Evolutionary conservation across 2,888 invertebrate species (phyloP).

Genomic region (Clistopyga incitator): DNA sequence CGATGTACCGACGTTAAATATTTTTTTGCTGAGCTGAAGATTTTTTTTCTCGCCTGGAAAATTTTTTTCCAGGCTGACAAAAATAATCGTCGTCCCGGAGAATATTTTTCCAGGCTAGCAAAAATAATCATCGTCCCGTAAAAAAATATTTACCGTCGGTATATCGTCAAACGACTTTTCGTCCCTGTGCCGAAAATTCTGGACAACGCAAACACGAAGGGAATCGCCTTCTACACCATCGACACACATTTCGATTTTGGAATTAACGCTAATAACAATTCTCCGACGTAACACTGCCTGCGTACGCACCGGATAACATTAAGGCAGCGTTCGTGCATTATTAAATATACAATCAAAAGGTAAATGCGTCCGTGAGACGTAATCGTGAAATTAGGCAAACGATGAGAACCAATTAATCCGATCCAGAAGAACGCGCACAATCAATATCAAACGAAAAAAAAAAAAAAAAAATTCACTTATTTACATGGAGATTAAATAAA

Average conservation of each 20-base stretch:
- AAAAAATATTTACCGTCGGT: too few relatives aligned
- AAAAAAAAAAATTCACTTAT: too few relatives aligned
- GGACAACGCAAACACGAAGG: conserved; percentile 27
- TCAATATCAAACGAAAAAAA: conserved; percentile 11
- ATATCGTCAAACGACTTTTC: too few relatives aligned
- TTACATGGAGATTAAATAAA: background rate
- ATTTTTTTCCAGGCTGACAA: too few relatives aligned
- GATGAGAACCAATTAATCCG: conserved; percentile 58
- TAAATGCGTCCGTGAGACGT: background rate
- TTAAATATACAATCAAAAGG: background rate
- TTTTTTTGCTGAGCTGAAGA: too few relatives aligned
- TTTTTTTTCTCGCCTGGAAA: too few relatives aligned
- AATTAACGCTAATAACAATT: conserved; percentile 4
- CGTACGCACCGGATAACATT: conserved; percentile 23
- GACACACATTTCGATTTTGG: conserved; percentile 17
- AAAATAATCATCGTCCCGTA: too few relatives aligned
- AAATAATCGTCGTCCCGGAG: too few relatives aligned
- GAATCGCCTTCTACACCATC: conserved; percentile 5
- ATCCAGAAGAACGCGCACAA: conserved; percentile 60
- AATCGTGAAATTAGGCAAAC: conserved; percentile 22
- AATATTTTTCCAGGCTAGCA: too few relatives aligned
- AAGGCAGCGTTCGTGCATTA: conserved; percentile 19
- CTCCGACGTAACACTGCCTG: conserved; percentile 57
- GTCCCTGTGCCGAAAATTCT: conserved; percentile 31
- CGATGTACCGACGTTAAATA: too few relatives aligned